Base-by-base conservation (phyloP, 2,888 invertebrate genomes). In the Operophtera brumata region DNA sequence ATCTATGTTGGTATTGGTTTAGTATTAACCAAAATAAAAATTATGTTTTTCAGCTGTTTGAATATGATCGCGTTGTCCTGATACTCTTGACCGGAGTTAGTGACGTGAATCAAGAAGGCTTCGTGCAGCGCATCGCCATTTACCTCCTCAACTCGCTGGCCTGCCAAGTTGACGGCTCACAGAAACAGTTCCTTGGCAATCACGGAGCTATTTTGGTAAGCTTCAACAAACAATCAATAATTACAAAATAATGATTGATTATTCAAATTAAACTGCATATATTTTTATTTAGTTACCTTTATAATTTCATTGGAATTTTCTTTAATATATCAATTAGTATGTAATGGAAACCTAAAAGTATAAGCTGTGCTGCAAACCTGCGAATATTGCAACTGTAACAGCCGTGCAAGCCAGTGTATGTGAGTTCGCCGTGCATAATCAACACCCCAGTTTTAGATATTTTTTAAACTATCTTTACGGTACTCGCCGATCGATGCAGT, bases 71-170 rank as follows among this genome's bases (percentile, higher is more conserved):
- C 25, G 91, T 98, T 20, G 97, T 97, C 1, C 93, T 93, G 66
- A 94, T 97, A 47, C 89, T 98, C 43, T 84, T 98, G 57, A 93
- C 94, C 73, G 95, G 97, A 20, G 95, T 97, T 1, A 92, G 94
- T 13, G 94, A 95, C 67, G 94, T 94, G 57, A 94, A 95, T 69
- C 95, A 96, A 69, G 97, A 97, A 80, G 95, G 96, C 35, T 97
- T 98, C 79, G 97, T 98, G 8, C 98, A 97, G 78, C 93, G 98
- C 61, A 96, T 99, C 71, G 97, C 97, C 14, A 97, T 99, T 68
- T 98, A 97, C 84, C 91, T 99, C 65, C 91, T 99, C 50, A 99
- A 99, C 86, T 97, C 97, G 0, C 91, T 99, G 64, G 98, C 99
- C 6, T 99, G 99, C 82, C 98, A 98, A 86, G 98, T 99, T 7